A percentile compares a stretch with the other conserved stretches of the same genome.
Evolutionary conservation across 2,797 vertebrate species (phyloP).

Genomic region (Vultur gryphus): DNA sequence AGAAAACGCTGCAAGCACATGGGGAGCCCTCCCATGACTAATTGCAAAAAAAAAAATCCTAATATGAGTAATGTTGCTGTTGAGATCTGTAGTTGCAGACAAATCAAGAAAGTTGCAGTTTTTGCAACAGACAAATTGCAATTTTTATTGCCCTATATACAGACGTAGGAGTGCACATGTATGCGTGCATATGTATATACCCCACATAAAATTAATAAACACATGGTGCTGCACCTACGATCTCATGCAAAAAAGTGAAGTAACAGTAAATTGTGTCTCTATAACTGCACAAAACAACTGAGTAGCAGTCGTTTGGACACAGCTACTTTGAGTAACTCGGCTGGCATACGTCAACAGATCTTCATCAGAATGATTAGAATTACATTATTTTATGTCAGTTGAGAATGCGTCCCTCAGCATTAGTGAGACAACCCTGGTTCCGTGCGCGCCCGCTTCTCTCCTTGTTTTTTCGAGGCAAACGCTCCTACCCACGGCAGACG

Average conservation of each 20-base stretch:
- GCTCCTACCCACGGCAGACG: accelerated
- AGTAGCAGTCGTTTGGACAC: too few relatives aligned
- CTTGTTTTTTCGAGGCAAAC: neutral
- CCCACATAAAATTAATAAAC: neutral
- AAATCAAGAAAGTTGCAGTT: neutral
- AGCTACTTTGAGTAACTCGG: too few relatives aligned
- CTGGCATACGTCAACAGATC: too few relatives aligned
- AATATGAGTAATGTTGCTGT: neutral
- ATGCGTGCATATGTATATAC: accelerated
- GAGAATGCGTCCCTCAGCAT: accelerated
- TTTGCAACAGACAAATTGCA: neutral
- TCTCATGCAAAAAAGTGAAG: too few relatives aligned
- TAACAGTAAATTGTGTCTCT: accelerated
- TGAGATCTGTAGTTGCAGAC: neutral
- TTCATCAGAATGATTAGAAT: too few relatives aligned
- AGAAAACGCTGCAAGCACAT: neutral
- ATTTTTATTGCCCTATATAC: neutral
- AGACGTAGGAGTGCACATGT: accelerated
- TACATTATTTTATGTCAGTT: accelerated
- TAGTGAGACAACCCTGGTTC: accelerated
- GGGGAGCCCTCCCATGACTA: neutral
- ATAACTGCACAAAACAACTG: accelerated
- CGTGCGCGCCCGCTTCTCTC: accelerated
- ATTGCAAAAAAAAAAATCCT: neutral
- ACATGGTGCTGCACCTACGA: accelerated